Base-by-base conservation (phyloP, 2,888 invertebrate species). In the Lasioglossum lativentre region DNA sequence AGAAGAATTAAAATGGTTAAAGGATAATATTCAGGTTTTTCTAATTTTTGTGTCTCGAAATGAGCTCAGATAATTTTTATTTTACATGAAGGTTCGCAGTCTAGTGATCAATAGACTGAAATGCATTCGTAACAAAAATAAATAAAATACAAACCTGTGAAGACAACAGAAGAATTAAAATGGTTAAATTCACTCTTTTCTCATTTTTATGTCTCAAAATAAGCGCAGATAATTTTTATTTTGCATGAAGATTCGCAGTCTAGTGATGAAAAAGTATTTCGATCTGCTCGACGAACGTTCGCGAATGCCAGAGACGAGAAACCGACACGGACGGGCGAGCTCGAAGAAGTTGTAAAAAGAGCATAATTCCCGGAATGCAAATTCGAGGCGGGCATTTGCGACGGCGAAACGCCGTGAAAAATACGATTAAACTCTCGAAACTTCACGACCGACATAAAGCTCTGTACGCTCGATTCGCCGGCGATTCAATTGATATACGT, bases 401-500 rank as follows among this genome's bases (percentile, higher is more conserved):
- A 56, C 56, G 34, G 27, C 5, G 12, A 27, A 56, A 71, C 30
- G 47, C 59, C 23, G n/a, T 27, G 34, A 72, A 73, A 78, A 71
- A 63, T 75, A 78, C 74, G 59, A 63, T 40, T 52, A 83, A 83
- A 73, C 40, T 38, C 73, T n/a, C 40, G 47, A 70, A 78, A 83
- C 83, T 74, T 78, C 84, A 78, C 78, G 83, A 70, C 30, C 68
- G 74, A 0, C 68, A 16, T 47, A 83, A 84, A 74, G 19, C 74
- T 34, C 23, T 70, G 38, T 16, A 23, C 8, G 38, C 77, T 70
- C 83, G 73, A 73, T 81, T 52, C 52, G n/a, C 63, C 34, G 19
- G 23, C 83, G 82, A 76, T 84, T 78, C 80, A 59, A 45, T 45
- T 75, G 84, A 85, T 83, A 78, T 66, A 78, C 71, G 84, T 78